Percentiles rank a stretch among this genome's conserved stretches.
phyloP scores from a whole-genome alignment of 2,113 vertebrate genomes.

The Onychostruthus taczanowskii region DNA sequence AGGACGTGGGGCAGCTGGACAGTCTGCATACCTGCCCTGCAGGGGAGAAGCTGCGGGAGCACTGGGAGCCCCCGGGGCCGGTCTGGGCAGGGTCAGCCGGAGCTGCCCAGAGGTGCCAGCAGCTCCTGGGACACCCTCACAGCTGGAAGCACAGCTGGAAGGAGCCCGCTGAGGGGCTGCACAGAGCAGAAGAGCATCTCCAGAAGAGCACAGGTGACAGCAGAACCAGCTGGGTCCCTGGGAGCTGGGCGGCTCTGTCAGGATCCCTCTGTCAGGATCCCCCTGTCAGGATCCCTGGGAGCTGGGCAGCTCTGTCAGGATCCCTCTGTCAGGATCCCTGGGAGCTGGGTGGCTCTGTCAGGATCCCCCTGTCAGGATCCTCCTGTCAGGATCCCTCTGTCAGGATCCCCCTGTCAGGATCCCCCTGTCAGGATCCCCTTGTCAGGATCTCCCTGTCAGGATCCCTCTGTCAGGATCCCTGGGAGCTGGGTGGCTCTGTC shows the following conservation, averaged over 20 bases:
- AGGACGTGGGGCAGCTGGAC: neutral
- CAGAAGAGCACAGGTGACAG: neutral
- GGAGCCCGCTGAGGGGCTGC: neutral
- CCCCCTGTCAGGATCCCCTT: no score
- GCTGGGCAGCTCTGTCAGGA: neutral
- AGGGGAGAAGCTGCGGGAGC: neutral
- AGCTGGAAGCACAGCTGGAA: neutral
- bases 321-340: neutral
- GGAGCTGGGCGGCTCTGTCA: no score
- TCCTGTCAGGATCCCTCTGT: no score
- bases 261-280: neutral
- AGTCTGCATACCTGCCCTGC: conserved; percentile 17
- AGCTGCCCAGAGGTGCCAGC: neutral
- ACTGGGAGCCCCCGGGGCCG: neutral
- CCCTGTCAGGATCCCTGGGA: neutral
- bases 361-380: no score
- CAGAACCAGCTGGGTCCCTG: neutral
- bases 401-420: no score
- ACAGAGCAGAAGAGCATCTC: neutral
- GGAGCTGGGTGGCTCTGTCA: neutral
- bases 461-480: no score
- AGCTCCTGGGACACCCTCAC: neutral
- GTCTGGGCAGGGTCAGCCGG: neutral
- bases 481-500: no score
- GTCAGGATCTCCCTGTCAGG: no score